Evolutionary conservation across 1,140 invertebrate species (phyloP).

Genomic region (Hypsibius dujardini): DNA sequence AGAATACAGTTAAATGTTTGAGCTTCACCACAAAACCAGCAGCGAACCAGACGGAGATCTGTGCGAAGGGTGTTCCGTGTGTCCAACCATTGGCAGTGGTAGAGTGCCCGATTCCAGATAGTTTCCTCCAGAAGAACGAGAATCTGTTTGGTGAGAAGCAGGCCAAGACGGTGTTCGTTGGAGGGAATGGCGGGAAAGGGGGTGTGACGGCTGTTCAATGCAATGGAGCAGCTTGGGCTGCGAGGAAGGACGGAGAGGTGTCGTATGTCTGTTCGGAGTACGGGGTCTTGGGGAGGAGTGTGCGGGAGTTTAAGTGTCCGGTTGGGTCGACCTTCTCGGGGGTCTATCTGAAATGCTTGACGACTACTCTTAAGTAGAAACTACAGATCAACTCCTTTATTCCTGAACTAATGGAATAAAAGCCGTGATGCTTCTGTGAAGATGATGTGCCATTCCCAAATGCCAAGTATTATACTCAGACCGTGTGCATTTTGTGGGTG

Average conservation of each 20-base stretch:
- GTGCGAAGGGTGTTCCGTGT: neutral
- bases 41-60: neutral
- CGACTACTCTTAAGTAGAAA: no score
- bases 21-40: neutral
- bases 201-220: neutral
- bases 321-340: neutral
- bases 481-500: no score
- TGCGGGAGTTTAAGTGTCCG: neutral
- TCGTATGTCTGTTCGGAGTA: neutral
- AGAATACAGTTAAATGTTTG: neutral
- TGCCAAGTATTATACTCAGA: no score
- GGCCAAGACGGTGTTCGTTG: neutral
- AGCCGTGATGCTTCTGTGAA: no score
- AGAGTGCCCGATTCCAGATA: neutral
- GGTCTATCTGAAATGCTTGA: neutral
- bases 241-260: neutral
- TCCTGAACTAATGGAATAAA: no score
- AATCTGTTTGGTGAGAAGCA: neutral
- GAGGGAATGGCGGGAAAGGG: neutral
- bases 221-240: neutral
- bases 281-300: neutral
- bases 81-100: neutral
- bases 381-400: no score
- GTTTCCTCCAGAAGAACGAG: neutral
- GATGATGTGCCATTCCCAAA: no score